Conservation (phyloP, 2,113 vertebrate genomes). For the Campylomormyrus tamandua region DNA sequence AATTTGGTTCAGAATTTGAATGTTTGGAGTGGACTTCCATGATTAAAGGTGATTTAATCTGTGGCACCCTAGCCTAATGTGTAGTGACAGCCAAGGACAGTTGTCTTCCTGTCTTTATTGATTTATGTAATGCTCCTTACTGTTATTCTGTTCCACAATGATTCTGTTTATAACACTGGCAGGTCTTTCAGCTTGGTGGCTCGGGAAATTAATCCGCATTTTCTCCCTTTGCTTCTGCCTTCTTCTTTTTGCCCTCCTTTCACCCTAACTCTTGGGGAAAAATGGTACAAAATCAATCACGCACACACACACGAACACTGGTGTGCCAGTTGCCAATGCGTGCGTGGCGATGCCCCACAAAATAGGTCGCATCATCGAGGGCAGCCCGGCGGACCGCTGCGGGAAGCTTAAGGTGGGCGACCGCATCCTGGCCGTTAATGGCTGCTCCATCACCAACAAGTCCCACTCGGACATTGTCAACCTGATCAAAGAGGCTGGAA, state of each 20-base stretch:
- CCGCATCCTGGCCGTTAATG: constrained; percentile 90
- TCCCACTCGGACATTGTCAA: constrained; percentile 99
- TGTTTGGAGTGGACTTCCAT: background rate
- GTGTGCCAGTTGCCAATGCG: constrained; percentile 87
- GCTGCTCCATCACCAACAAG: constrained; percentile 99
- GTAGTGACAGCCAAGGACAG: background rate
- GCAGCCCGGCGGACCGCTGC: constrained; percentile 94
- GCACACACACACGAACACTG: constrained; percentile 38
- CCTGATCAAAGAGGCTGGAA: constrained; percentile 98
- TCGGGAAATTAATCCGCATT: constrained; percentile 77
- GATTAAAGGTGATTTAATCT: background rate
- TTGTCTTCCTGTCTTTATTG: background rate
- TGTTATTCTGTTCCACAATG: background rate
- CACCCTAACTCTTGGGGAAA: background rate
- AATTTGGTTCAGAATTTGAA: background rate
- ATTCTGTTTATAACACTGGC: constrained; percentile 4
- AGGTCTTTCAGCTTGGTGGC: constrained; percentile 62
- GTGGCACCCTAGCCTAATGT: background rate
- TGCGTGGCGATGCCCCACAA: constrained; percentile 99
- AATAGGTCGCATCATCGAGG: constrained; percentile 99
- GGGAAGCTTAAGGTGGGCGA: constrained; percentile 98
- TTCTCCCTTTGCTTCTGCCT: constrained; percentile 52
- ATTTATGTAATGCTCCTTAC: background rate
- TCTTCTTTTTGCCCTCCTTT: constrained; percentile 65
- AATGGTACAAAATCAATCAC: background rate